Conservation (phyloP, 2,888 invertebrate species). For the Ctenicera cuprea region DNA sequence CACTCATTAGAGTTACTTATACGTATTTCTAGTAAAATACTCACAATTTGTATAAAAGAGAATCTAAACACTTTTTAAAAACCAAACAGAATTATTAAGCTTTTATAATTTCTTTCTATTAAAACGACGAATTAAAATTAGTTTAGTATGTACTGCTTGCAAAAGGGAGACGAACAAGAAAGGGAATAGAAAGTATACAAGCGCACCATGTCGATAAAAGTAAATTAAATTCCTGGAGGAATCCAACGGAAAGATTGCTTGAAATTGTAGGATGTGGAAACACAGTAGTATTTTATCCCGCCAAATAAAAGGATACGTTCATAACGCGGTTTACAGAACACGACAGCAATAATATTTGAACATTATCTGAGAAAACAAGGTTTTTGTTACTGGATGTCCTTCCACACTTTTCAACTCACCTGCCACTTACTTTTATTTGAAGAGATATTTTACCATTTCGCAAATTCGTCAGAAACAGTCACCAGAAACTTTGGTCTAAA, state of each 20-base stretch:
- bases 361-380: neutral
- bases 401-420: no score
- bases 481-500: no score
- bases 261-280: conserved; percentile 37
- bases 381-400: neutral
- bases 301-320: conserved; percentile 34
- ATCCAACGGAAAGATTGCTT: conserved; percentile 36
- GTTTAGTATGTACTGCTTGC: neutral
- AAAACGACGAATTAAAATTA: neutral
- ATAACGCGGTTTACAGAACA: conserved; percentile 29
- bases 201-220: conserved; percentile 37
- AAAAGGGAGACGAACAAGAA: conserved; percentile 11
- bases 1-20: no score
- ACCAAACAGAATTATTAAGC: no score
- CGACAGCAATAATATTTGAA: neutral
- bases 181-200: conserved; percentile 35
- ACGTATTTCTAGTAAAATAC: no score
- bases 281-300: conserved; percentile 35
- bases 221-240: conserved; percentile 41
- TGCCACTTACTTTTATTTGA: no score
- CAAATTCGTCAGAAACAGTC: no score
- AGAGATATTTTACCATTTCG: no score
- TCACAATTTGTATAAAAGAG: neutral
- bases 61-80: no score
- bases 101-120: no score